phyloP scores from a whole-genome alignment of 2,888 invertebrate species.

The Empis stercorea region DNA sequence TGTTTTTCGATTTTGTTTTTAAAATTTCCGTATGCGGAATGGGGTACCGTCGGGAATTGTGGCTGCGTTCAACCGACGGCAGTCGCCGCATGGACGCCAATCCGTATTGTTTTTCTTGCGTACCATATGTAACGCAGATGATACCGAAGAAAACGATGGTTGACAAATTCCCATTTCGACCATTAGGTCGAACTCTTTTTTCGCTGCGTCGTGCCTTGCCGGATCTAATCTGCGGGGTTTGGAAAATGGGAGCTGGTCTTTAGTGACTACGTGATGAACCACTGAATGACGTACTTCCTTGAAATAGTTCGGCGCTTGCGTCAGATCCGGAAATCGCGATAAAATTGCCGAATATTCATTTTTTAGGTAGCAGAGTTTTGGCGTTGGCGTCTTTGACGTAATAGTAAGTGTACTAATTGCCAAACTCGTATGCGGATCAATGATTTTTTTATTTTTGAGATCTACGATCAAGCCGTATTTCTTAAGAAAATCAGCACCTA shows the following conservation, averaged over 20 bases:
- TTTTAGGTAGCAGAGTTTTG: neutral
- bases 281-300: neutral
- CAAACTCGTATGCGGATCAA: neutral
- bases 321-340: neutral
- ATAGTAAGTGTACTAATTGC: neutral
- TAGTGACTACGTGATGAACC: conserved; percentile 2
- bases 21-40: neutral
- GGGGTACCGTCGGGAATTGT: neutral
- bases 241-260: conserved; percentile 1
- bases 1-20: neutral
- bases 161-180: conserved; percentile 1
- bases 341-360: neutral
- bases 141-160: neutral
- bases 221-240: conserved; percentile 1
- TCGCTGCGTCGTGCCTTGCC: neutral
- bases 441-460: neutral
- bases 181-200: conserved; percentile 5
- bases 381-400: neutral
- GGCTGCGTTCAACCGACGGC: too few relatives aligned
- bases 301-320: neutral
- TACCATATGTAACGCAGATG: conserved; percentile 2
- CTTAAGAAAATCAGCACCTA: neutral
- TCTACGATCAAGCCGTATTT: neutral
- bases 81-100: conserved; percentile 4
- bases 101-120: neutral